Conservation (phyloP, 2,113 vertebrate genomes). For the Cervus canadensis region DNA sequence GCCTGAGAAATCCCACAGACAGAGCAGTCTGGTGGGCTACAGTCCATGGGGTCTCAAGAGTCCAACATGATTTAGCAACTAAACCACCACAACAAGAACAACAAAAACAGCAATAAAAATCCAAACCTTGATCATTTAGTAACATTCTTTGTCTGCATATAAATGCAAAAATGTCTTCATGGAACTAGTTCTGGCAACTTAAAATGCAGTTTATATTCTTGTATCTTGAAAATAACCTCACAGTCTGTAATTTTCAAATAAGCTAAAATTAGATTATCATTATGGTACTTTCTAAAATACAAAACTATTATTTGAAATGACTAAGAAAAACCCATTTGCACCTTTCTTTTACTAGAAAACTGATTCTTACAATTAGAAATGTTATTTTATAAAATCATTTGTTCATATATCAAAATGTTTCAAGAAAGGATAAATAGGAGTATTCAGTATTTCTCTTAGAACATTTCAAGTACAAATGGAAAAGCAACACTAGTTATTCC, state of each 20-base stretch:
- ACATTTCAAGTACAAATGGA: neutral
- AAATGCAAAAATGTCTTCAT: neutral
- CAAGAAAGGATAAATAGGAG: neutral
- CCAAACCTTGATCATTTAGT: neutral
- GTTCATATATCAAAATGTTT: neutral
- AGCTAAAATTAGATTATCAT: neutral
- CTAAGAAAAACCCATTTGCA: neutral
- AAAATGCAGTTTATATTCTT: neutral
- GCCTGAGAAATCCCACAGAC: neutral
- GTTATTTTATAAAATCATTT: neutral
- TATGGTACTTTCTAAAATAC: neutral
- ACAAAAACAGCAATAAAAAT: neutral
- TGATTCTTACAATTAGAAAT: neutral
- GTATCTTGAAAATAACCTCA: neutral
- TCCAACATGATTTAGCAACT: neutral
- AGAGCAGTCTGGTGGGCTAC: neutral
- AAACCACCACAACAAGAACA: neutral
- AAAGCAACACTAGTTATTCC: neutral
- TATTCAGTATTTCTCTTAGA: neutral
- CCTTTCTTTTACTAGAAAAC: neutral
- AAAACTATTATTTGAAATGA: neutral
- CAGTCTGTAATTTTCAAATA: neutral
- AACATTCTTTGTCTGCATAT: neutral
- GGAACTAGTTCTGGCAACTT: neutral
- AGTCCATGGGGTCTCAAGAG: neutral